A percentile compares a stretch with the other conserved stretches of the same genome.
Conservation (phyloP, 2,113 vertebrate species). For the Phoxinus phoxinus region DNA sequence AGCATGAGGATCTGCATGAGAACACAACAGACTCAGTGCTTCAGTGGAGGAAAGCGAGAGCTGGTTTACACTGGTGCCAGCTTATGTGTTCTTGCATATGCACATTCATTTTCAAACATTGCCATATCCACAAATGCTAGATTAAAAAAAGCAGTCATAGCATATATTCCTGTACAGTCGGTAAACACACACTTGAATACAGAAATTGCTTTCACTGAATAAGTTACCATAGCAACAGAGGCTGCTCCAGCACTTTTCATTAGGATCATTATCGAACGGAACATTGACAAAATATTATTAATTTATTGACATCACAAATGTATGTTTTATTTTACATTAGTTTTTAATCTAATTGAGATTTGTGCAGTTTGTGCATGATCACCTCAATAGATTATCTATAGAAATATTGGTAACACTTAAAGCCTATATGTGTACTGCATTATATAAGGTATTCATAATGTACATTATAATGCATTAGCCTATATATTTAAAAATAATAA, state of each 20-base stretch:
- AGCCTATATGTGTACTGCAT: background rate
- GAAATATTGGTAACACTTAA: background rate
- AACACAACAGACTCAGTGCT: background rate
- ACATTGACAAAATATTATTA: background rate
- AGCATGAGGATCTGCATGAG: slow-evolving; percentile 17
- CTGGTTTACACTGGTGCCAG: background rate
- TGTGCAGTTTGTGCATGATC: background rate
- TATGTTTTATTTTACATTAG: background rate
- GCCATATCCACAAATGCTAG: background rate
- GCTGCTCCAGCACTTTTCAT: background rate
- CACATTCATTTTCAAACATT: background rate
- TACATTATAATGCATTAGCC: background rate
- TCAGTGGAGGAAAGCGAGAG: background rate
- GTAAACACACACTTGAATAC: background rate
- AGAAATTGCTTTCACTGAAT: background rate
- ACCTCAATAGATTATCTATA: background rate
- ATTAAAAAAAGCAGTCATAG: background rate
- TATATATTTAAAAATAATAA: no score
- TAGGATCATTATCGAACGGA: background rate
- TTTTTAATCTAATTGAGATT: background rate
- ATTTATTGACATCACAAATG: background rate
- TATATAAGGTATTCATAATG: background rate
- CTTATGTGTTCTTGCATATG: background rate
- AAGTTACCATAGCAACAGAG: background rate
- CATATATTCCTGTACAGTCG: no score